phyloP scores from a whole-genome alignment of 2,797 vertebrate genomes.

The Sardinella longiceps region DNA sequence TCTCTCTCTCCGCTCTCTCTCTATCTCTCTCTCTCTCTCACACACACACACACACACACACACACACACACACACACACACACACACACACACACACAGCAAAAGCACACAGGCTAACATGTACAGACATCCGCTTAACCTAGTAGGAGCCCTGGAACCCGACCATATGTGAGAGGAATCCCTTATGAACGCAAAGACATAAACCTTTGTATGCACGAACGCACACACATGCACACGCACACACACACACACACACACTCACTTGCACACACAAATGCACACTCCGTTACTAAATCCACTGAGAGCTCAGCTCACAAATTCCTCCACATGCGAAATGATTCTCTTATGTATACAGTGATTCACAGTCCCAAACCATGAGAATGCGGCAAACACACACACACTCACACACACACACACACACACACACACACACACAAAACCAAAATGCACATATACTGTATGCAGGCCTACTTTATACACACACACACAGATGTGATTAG shows the following conservation, averaged over 20 bases:
- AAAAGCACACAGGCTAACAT: neutral
- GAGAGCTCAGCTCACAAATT: neutral
- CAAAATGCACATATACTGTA: too few relatives aligned
- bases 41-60: neutral
- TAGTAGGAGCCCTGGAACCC: constrained; percentile 24
- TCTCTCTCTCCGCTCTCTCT: too few relatives aligned
- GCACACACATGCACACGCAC: neutral
- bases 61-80: constrained; percentile 3
- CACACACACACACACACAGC: neutral
- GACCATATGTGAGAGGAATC: constrained; percentile 43
- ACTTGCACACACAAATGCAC: neutral
- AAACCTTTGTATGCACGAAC: neutral
- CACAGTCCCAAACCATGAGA: neutral
- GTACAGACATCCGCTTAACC: constrained; percentile 6
- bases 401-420: neutral
- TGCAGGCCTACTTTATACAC: neutral
- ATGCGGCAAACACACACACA: neutral
- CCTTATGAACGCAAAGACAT: constrained; percentile 31
- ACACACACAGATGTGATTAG: constrained; percentile 2
- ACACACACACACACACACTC: neutral
- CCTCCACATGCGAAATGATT: neutral
- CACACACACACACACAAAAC: neutral
- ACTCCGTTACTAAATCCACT: neutral
- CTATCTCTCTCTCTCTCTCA: neutral
- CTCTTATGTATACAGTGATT: neutral